phyloP scores from a whole-genome alignment of 2,797 vertebrate species.

The Diceros bicornis region DNA sequence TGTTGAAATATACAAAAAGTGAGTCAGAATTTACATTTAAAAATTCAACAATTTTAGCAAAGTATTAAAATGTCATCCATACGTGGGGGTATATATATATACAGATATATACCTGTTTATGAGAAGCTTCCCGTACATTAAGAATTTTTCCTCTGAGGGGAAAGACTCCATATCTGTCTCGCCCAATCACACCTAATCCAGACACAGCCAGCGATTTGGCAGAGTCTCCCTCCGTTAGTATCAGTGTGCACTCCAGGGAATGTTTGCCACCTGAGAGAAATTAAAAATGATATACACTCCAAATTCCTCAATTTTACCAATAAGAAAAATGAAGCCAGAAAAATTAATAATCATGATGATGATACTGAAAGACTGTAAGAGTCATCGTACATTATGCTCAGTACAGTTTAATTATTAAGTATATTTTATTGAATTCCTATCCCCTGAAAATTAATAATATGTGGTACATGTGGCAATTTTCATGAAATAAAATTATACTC shows the following conservation, averaged over 20 bases:
- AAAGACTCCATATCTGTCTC: constrained; percentile 95
- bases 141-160: constrained; percentile 96
- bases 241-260: constrained; percentile 96
- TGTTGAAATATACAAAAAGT: constrained; percentile 26
- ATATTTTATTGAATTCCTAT: constrained; percentile 43
- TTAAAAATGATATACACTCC: constrained; percentile 30
- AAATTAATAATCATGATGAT: background rate
- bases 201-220: constrained; percentile 96
- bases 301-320: constrained; percentile 35
- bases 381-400: background rate
- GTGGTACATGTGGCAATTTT: background rate
- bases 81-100: background rate
- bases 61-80: constrained; percentile 25
- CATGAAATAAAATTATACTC: constrained; percentile 27
- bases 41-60: constrained; percentile 21
- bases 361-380: background rate
- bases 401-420: constrained; percentile 10
- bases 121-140: constrained; percentile 95
- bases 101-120: constrained; percentile 92
- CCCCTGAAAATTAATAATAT: constrained; percentile 15
- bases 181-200: constrained; percentile 94
- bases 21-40: constrained; percentile 45
- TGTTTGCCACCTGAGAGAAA: constrained; percentile 95
- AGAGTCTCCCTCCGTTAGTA: constrained; percentile 96
- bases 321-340: constrained; percentile 55